Percentiles rank a stretch among this genome's conserved stretches.
Evolutionary conservation across 2,113 vertebrate genomes (phyloP).

Genomic region (Pyxicephalus adspersus): DNA sequence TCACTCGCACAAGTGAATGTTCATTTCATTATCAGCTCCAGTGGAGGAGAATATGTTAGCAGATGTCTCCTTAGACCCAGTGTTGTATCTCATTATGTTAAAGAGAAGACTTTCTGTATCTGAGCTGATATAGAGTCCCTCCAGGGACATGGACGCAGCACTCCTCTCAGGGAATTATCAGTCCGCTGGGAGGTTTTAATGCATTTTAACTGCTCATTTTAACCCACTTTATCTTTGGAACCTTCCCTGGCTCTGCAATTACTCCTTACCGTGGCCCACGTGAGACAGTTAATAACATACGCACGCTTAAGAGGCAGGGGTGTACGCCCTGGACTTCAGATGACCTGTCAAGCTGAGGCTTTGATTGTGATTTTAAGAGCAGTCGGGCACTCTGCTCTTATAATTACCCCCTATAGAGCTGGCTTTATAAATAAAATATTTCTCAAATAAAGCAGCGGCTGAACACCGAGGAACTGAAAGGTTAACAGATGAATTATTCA

Average conservation of each 20-base stretch:
- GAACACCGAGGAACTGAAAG: not conserved
- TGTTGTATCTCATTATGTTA: constrained; percentile 48
- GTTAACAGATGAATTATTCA: constrained; percentile 2
- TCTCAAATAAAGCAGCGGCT: not conserved
- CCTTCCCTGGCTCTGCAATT: constrained; percentile 36
- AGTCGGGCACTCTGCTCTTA: not conserved
- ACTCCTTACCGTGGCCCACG: constrained; percentile 11
- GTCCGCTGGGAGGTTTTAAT: constrained; percentile 39
- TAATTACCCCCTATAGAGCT: constrained; percentile 9
- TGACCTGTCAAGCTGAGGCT: constrained; percentile 7
- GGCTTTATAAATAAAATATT: constrained; percentile 18
- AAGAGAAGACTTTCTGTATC: constrained; percentile 32
- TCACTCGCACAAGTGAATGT: constrained; percentile 17
- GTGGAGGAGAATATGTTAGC: constrained; percentile 47
- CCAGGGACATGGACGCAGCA: constrained; percentile 11
- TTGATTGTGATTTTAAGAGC: not conserved
- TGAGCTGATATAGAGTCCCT: constrained; percentile 28
- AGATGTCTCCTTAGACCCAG: constrained; percentile 42
- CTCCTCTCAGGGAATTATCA: constrained; percentile 37
- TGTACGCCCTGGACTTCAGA: not conserved
- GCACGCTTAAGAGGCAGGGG: constrained; percentile 14
- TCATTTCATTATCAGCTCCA: constrained; percentile 49
- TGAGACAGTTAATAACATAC: constrained; percentile 36
- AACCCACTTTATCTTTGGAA: constrained; percentile 30
- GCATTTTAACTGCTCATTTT: constrained; percentile 51